These are phyloP conservation scores for Channa striata DNA, from an alignment of 2,797 vertebrate species.

Conservation along the genomic window DNA sequence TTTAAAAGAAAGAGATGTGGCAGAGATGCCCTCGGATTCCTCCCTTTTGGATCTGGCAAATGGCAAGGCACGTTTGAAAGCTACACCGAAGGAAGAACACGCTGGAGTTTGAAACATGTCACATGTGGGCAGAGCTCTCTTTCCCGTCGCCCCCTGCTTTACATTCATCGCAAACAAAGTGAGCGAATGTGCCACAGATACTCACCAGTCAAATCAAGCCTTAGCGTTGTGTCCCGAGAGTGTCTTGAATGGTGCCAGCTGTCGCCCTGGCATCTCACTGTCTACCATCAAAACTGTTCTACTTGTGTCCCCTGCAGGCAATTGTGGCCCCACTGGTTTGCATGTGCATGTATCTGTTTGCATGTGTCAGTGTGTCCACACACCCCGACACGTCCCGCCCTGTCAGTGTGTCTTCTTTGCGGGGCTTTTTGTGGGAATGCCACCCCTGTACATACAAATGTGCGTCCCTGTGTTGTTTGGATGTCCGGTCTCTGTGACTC, in stretches of 20 bases:
- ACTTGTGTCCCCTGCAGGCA: constrained; percentile 6
- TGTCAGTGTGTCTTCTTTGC: constrained; percentile 10
- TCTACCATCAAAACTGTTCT: not conserved
- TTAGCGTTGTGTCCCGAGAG: not conserved
- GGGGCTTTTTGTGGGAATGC: constrained; percentile 16
- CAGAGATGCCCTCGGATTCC: not conserved
- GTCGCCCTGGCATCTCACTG: constrained; percentile 1
- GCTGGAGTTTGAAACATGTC: not conserved
- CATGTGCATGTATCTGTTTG: constrained; percentile 8
- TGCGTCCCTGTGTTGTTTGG: constrained; percentile 11
- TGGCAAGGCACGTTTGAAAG: not conserved
- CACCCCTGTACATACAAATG: constrained; percentile 17
- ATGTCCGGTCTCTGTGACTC: constrained; percentile 16
- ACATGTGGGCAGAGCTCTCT: not conserved
- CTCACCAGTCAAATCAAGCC: constrained; percentile 35
- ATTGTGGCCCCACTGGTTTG: constrained; percentile 5
- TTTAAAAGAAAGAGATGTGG: not conserved
- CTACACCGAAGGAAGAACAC: not conserved
- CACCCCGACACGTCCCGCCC: constrained; percentile 2
- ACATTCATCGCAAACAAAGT: constrained; percentile 1
- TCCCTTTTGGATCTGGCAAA: not conserved
- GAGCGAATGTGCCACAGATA: constrained; percentile 27
- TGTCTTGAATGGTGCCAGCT: constrained; percentile 12
- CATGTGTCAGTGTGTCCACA: constrained; percentile 3
- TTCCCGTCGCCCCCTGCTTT: not conserved